Base-by-base conservation (phyloP, 2,113 vertebrate species). In the Emydura subglobosa region DNA sequence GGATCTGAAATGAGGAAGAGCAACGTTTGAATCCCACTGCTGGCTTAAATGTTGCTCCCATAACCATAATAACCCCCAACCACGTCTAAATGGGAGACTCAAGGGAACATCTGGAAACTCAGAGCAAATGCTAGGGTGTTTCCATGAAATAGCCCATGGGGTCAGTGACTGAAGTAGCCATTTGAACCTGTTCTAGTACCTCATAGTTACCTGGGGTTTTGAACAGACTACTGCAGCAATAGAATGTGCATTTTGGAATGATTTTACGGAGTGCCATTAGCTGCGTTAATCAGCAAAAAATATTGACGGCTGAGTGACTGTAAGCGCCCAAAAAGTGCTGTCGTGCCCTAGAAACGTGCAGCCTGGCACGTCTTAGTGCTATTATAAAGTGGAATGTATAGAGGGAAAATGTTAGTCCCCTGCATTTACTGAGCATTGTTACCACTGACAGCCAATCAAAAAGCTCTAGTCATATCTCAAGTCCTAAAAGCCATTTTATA, bases 91-190 rank as follows among this genome's bases (percentile, higher is more conserved):
- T 61, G 22, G 29, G 17, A 79, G 53, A 3, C 14, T 6, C 0
- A 0, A 25, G 55, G 53, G 39, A 29, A 76, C 42, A 27, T 7
- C 72, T 76, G 74, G 42, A 42, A 44, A 29, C 72, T 74, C 74
- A 29, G 25, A 78, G 25, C 42, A 57, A 85, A 51, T n/a, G 44
- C 4, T 13, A 78, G 19, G 57, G 1, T 1, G 65, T 84, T 34
- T 54, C 42, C 19, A 0, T 0, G 39, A 1, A 14, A 7, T 39
- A 6, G 14, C 74, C 0, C 0, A 3, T 54, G 74, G 84, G 47
- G 4, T 44, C 12, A 2, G 7, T 1, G 57, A 3, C 14, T 19
- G 57, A 68, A 92, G 29, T 7, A 6, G 42, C 82, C 7, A 8
- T n/a, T 29, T 42, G 27, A 25, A 50, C n/a, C 80, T 39, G 22